Conservation (phyloP, 2,888 invertebrate genomes). For the Sarcophaga caerulescens region DNA sequence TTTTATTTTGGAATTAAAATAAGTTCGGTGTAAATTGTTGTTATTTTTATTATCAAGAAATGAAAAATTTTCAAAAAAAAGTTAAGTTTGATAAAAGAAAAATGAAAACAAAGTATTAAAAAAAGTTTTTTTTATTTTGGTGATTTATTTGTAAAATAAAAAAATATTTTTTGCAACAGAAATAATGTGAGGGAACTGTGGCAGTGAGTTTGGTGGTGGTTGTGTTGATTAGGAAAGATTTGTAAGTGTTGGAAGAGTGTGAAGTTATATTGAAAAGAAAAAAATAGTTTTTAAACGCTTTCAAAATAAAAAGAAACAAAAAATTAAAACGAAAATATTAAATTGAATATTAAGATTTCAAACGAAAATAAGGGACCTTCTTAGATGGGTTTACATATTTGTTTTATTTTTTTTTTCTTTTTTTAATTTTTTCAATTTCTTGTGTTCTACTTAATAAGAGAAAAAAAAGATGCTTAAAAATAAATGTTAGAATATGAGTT, state of each 20-base stretch:
- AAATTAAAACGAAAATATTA: background rate
- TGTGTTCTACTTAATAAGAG: conserved; percentile 52
- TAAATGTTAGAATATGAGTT: conserved; percentile 14
- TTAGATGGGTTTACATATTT: conserved; percentile 70
- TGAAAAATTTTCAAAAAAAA: conserved; percentile 25
- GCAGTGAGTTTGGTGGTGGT: no score
- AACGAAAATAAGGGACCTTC: conserved; percentile 18
- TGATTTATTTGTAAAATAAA: background rate
- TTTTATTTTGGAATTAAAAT: background rate
- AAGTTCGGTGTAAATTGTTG: background rate
- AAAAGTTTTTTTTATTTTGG: conserved; percentile 1
- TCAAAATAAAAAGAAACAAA: conserved; percentile 4
- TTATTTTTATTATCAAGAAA: conserved; percentile 11
- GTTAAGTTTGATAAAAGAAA: background rate
- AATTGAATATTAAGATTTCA: conserved; percentile 12
- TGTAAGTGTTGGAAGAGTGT: background rate
- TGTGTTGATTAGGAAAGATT: no score
- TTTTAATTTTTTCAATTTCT: conserved; percentile 39
- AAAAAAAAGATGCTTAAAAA: conserved; percentile 44
- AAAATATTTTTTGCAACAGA: no score
- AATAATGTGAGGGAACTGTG: no score
- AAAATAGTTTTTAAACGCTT: background rate
- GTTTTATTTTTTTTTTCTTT: conserved; percentile 28
- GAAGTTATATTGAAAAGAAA: background rate
- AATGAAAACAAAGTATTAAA: conserved; percentile 10